Evolutionary conservation across 2,797 vertebrate species (phyloP), one percentile per base, ranked within the genome.

Genomic region (Leuciscus waleckii): DNA sequence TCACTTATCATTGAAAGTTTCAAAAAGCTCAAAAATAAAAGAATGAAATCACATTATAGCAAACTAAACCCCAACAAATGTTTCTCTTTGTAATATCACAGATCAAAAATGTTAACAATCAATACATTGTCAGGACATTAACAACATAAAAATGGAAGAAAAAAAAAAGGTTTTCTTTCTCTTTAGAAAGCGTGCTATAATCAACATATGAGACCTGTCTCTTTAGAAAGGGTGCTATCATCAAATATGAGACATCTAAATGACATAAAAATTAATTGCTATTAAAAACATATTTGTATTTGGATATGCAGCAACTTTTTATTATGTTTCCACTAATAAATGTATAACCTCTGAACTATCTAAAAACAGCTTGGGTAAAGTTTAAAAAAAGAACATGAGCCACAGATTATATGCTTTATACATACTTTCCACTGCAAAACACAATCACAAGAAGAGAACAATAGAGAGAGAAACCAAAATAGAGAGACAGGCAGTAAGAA

Each of bases 191-290:
- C 29, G 21, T 54, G 39, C 46, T 16, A n/a, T 14, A 77, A 23
- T 35, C 74, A 51, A 54, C 17, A 71, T 63, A 83, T 43, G 35
- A 26, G 58, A 58, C n/a, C n/a, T n/a, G n/a, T 61, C 23, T 58
- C 51, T 70, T 10, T 77, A 23, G 35, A 35, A 65, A 69, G 74
- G 23, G 21, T 54, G 39, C 46, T 16, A n/a, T 14, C 77, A 23
- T 35, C 74, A 51, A 54, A 71, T 63, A 83, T 43, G 35, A 26
- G 58, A 58, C 29, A 13, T 46, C 29, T 74, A 14, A 74, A 63
- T 73, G 23, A 82, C 54, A 32, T 82, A 2, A 58, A 81, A 70
- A 73, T 11, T 0, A 61, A 73, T 19, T 29, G 29, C 8, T 35
- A 46, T 35, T 41, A 58, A 71, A 73, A 63, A 46, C 37, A 61